Conservation (phyloP, 2,888 invertebrate species). For the Belgica antarctica region DNA sequence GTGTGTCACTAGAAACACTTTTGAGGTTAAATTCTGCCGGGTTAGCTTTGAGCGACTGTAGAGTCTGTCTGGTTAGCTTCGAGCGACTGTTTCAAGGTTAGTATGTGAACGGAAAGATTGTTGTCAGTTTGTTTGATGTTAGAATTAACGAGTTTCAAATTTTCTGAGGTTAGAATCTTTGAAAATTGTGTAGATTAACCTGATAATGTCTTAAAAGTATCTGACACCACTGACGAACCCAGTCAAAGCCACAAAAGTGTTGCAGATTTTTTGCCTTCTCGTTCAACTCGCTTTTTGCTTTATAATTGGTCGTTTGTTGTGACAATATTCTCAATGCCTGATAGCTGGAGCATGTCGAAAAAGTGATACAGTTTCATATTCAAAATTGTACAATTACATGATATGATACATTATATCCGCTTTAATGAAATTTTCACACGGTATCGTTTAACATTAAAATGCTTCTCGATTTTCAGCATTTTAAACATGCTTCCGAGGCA, state of each 20-base stretch:
- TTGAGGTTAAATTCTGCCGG: too few species aligned
- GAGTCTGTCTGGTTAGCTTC: too few species aligned
- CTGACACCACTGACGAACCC: too few species aligned
- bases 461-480: neutral
- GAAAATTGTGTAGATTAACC: too few species aligned
- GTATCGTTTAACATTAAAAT: constrained; percentile 35
- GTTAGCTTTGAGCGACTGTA: too few species aligned
- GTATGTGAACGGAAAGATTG: too few species aligned
- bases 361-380: constrained; percentile 42
- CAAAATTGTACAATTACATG: constrained; percentile 44
- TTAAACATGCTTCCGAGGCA: neutral
- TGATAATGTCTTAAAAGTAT: too few species aligned
- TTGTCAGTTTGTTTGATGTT: neutral
- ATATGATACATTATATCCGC: constrained; percentile 41
- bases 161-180: too few species aligned
- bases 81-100: too few species aligned
- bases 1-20: too few species aligned
- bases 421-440: constrained; percentile 42
- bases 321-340: constrained; percentile 42
- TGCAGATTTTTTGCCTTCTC: constrained; percentile 14
- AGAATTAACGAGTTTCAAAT: too few species aligned
- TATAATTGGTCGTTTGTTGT: constrained; percentile 43
- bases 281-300: neutral
- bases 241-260: constrained; percentile 26
- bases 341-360: constrained; percentile 38